These are phyloP conservation scores for Luidia sarsii DNA, from an alignment of 53 echinoderm and acorn worm species.

Conservation along the genomic window DNA sequence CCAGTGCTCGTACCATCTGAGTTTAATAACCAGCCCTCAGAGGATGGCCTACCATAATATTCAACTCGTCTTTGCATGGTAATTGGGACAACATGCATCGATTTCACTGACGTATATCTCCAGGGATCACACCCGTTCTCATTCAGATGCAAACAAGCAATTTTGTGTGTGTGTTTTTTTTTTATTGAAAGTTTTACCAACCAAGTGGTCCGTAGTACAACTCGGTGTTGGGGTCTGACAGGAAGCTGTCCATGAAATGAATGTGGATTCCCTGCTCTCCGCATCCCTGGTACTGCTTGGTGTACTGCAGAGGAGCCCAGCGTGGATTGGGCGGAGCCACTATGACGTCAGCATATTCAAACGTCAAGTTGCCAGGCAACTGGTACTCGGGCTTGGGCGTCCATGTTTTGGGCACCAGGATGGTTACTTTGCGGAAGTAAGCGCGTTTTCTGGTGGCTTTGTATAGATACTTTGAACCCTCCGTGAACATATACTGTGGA, in stretches of 20 bases:
- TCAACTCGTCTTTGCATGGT: too few species aligned
- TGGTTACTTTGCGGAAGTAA: conserved; percentile 71
- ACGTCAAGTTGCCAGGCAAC: conserved; percentile 64
- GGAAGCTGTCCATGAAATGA: conserved; percentile 59
- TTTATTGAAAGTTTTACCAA: neutral
- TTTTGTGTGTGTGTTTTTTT: neutral
- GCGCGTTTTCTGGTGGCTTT: conserved; percentile 65
- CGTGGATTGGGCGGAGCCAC: conserved; percentile 77
- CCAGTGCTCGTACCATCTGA: too few species aligned
- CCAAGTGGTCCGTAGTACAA: conserved; percentile 74
- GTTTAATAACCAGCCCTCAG: too few species aligned
- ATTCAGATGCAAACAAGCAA: too few species aligned
- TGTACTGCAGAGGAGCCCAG: conserved; percentile 73
- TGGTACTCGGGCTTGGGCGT: conserved; percentile 63
- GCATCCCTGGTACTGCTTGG: conserved; percentile 70
- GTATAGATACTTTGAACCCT: conserved; percentile 65
- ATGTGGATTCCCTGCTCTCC: conserved; percentile 73
- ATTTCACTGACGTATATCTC: too few species aligned
- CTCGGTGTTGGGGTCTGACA: conserved; percentile 58
- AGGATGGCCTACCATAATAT: too few species aligned
- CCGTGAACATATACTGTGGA: conserved; percentile 67
- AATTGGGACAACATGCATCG: neutral
- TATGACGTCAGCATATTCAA: conserved; percentile 76
- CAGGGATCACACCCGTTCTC: too few species aligned
- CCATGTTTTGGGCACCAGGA: conserved; percentile 82